Evolutionary conservation across 92 coral and sea anemone species (phyloP).

Genomic region (Pocillopora grandis): DNA sequence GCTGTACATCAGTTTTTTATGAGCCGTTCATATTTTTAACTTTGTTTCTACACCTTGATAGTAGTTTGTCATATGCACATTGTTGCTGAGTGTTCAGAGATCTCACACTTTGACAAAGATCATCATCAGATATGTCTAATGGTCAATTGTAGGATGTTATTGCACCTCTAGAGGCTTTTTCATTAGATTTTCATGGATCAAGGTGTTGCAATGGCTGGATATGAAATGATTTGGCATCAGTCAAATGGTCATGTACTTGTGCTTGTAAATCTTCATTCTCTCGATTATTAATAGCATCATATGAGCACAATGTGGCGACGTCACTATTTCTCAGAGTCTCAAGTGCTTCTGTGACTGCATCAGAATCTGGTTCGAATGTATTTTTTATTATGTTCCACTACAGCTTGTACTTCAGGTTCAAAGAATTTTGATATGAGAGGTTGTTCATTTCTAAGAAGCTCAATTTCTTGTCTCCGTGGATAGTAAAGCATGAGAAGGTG

Average conservation of each 20-base stretch:
- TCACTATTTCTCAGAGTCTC: constrained; percentile 63
- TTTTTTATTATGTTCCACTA: constrained; percentile 52
- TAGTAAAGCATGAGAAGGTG: not conserved
- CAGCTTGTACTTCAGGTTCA: constrained; percentile 54
- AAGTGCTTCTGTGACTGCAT: constrained; percentile 67
- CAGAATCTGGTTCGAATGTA: constrained; percentile 71
- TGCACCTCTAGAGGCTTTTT: constrained; percentile 1
- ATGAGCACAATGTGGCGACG: constrained; percentile 32
- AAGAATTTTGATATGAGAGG: constrained; percentile 64
- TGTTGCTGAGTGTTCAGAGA: constrained; percentile 52
- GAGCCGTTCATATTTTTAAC: too few species aligned
- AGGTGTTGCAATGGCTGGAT: constrained; percentile 53
- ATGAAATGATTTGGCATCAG: not conserved
- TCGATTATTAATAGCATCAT: constrained; percentile 70
- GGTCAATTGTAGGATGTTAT: constrained; percentile 26
- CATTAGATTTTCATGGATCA: not conserved
- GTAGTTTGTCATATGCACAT: constrained; percentile 46
- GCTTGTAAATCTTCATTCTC: constrained; percentile 55
- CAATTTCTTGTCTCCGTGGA: constrained; percentile 60
- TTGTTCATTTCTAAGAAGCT: constrained; percentile 61
- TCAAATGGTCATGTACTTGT: constrained; percentile 18
- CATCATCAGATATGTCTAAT: constrained; percentile 64
- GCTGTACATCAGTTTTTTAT: too few species aligned
- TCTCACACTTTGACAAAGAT: constrained; percentile 55
- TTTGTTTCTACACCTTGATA: constrained; percentile 52